Evolutionary conservation across 2,888 invertebrate species (phyloP).

Genomic region (Tachina lurida): DNA sequence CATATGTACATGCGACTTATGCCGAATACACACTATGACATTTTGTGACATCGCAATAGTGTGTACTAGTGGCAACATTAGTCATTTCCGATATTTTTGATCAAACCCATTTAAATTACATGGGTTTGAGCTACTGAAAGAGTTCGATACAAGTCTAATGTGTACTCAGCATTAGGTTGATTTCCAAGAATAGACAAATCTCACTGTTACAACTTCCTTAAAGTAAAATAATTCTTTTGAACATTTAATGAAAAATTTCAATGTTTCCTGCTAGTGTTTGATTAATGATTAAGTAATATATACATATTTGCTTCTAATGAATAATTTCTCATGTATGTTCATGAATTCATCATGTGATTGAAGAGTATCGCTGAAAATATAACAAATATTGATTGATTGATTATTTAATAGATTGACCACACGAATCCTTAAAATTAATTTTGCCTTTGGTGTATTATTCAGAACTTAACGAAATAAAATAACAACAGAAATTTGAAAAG

Average conservation of each 20-base stretch:
- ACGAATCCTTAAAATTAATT: conserved; percentile 14
- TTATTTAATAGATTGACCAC: conserved; percentile 35
- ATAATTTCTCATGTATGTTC: conserved; percentile 24
- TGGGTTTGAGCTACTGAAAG: no score
- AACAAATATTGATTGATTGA: conserved; percentile 47
- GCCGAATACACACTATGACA: no score
- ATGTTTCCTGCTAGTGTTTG: conserved; percentile 3
- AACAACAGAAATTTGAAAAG: background rate
- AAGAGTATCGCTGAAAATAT: conserved; percentile 9
- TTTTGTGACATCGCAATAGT: no score
- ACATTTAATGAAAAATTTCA: background rate
- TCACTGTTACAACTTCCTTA: no score
- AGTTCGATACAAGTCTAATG: no score
- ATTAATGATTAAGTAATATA: conserved; percentile 27
- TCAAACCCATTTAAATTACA: no score
- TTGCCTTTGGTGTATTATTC: conserved; percentile 18
- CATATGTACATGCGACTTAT: no score
- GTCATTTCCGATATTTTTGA: no score
- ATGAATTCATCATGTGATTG: conserved; percentile 38
- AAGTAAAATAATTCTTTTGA: background rate
- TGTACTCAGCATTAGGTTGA: no score
- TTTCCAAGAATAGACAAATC: background rate
- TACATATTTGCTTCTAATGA: conserved; percentile 14
- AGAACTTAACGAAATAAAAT: background rate
- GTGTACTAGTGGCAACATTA: no score